Conservation (phyloP, 2,113 vertebrate species). For the Gallinago jamesoni region DNA sequence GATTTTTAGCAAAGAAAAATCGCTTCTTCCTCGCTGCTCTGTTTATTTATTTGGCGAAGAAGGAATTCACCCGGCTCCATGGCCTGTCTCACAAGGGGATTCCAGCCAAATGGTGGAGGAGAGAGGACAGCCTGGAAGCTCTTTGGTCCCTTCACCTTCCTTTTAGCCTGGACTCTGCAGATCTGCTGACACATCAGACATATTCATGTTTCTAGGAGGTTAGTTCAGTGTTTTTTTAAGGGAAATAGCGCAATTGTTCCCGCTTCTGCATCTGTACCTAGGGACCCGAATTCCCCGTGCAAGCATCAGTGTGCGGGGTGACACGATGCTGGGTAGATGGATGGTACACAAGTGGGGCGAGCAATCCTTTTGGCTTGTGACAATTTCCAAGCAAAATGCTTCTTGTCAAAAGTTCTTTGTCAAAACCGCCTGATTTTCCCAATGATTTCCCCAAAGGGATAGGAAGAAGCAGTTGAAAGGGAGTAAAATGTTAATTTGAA, state of each 20-base stretch:
- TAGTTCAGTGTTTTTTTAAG: neutral
- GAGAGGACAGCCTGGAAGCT: neutral
- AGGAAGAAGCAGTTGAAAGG: neutral
- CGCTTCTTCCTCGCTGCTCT: neutral
- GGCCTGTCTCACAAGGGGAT: neutral
- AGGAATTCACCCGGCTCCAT: neutral
- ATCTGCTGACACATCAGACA: accelerated
- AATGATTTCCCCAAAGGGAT: neutral
- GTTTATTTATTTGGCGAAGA: slow-evolving; percentile 8
- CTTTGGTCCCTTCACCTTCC: neutral
- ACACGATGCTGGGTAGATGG: neutral
- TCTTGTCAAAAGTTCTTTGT: neutral
- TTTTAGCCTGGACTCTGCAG: neutral
- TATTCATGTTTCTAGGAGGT: neutral
- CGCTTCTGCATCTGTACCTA: neutral
- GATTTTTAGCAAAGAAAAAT: neutral
- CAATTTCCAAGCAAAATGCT: neutral
- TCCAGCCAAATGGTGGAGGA: neutral
- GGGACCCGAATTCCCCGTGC: neutral
- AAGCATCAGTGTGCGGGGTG: neutral
- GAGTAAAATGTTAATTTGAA: neutral
- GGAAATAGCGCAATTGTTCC: neutral
- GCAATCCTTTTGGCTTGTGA: neutral
- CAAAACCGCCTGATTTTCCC: neutral
- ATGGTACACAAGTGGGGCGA: neutral